Evolutionary conservation across 2,888 invertebrate species (phyloP).

Genomic region (Drosophila flavopinicola): DNA sequence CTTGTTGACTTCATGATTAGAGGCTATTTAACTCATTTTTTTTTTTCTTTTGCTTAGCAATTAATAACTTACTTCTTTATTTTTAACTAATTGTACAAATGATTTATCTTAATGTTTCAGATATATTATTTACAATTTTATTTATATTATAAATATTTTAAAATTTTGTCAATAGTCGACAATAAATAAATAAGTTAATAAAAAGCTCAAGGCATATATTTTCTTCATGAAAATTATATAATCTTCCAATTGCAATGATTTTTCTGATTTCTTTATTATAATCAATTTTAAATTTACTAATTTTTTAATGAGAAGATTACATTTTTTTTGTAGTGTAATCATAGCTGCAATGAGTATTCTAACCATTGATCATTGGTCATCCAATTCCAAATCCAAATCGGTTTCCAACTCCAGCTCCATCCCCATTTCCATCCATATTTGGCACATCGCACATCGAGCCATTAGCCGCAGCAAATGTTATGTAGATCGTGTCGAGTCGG

Average conservation of each 20-base stretch:
- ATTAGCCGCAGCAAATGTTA: slow-evolving; percentile 71
- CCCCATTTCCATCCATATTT: slow-evolving; percentile 54
- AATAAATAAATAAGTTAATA: no score
- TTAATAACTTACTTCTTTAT: neutral
- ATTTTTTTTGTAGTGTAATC: slow-evolving; percentile 26
- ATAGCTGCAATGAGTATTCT: slow-evolving; percentile 5
- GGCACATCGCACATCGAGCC: slow-evolving; percentile 61
- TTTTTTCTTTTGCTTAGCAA: no score
- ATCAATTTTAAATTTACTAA: neutral
- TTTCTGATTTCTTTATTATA: no score
- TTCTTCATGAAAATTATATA: no score
- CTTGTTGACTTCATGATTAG: no score
- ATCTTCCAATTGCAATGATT: no score
- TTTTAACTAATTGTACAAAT: neutral
- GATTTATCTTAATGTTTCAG: neutral
- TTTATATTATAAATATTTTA: no score
- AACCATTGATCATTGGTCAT: slow-evolving; percentile 32
- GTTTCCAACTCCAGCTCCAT: slow-evolving; percentile 29
- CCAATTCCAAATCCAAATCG: slow-evolving; percentile 21
- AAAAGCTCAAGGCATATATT: no score
- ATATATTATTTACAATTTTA: no score
- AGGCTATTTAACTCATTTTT: no score
- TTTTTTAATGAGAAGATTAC: neutral
- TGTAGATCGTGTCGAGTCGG: slow-evolving; percentile 72
- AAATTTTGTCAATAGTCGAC: no score